Percentiles rank a stretch among this genome's conserved stretches.
Evolutionary conservation across 2,888 invertebrate genomes (phyloP).

Genomic region (Oxytorus armatus): DNA sequence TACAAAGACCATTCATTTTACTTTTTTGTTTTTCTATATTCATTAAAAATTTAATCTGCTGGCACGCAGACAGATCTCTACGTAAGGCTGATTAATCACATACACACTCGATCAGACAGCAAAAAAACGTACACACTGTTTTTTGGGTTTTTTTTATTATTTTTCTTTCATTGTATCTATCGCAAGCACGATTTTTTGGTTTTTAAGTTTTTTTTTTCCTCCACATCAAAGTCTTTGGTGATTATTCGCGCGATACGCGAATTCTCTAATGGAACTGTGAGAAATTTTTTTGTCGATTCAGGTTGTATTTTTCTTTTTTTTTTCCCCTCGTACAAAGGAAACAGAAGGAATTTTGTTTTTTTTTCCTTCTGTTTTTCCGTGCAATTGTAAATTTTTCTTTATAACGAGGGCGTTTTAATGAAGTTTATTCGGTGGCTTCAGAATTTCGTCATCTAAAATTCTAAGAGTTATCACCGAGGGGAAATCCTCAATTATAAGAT

Average conservation of each 20-base stretch:
- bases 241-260: neutral
- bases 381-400: conserved; percentile 8
- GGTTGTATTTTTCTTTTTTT: conserved; percentile 5
- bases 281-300: neutral
- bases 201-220: conserved; percentile 28
- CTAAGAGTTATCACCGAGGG: conserved; percentile 47
- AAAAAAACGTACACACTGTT: conserved; percentile 48
- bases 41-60: conserved; percentile 52
- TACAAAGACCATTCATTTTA: conserved; percentile 68
- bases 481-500: conserved; percentile 74
- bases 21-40: conserved; percentile 40
- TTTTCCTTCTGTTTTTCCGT: conserved; percentile 7
- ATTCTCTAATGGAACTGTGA: neutral
- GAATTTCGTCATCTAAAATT: conserved; percentile 68
- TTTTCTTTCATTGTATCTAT: neutral
- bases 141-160: conserved; percentile 17
- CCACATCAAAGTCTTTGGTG: conserved; percentile 26
- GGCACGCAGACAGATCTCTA: conserved; percentile 68
- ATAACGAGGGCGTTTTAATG: conserved; percentile 11
- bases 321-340: neutral
- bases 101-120: conserved; percentile 35
- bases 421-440: conserved; percentile 58
- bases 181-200: conserved; percentile 11
- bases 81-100: conserved; percentile 74
- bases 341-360: conserved; percentile 13